Percentiles rank a stretch among this genome's conserved stretches.
phyloP scores from a whole-genome alignment of 2,113 vertebrate genomes.

The Ibidorhyncha struthersii region DNA sequence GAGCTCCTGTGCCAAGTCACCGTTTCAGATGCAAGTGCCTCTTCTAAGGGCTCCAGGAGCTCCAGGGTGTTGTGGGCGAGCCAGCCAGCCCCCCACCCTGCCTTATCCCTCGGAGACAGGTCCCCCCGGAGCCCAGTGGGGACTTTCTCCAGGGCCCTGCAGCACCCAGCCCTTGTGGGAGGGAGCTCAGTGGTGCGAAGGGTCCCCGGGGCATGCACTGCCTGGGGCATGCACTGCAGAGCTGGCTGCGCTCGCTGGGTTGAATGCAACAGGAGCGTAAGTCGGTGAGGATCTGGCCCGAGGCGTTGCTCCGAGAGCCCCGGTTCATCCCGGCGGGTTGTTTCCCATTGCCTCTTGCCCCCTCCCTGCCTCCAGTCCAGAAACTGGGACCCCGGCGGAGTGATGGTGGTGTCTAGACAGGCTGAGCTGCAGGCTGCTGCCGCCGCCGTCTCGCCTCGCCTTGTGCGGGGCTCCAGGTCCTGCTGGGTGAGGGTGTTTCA shows the following conservation, averaged over 20 bases:
- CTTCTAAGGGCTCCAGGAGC: background rate
- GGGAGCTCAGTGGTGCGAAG: background rate
- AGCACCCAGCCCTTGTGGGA: background rate
- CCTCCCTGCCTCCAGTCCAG: background rate
- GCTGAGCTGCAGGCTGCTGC: background rate
- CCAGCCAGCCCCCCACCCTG: background rate
- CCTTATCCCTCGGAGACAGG: background rate
- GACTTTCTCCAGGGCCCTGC: background rate
- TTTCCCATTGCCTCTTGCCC: background rate
- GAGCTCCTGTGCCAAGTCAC: background rate
- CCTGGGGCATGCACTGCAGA: background rate
- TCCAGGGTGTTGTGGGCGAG: background rate
- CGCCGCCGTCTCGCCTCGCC: background rate
- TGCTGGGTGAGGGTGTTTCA: background rate
- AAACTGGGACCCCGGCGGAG: background rate
- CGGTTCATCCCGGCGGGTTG: accelerated
- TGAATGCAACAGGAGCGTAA: background rate
- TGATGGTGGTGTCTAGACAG: slow-evolving; percentile 1
- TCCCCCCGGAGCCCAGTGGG: background rate
- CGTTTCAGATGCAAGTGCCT: background rate
- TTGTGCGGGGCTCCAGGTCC: background rate
- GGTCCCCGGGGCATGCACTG: background rate
- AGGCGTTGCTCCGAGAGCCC: background rate
- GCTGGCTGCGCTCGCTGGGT: background rate
- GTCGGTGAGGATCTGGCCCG: background rate